phyloP scores from a whole-genome alignment of 2,888 invertebrate genomes.

The Morpho helenor region DNA sequence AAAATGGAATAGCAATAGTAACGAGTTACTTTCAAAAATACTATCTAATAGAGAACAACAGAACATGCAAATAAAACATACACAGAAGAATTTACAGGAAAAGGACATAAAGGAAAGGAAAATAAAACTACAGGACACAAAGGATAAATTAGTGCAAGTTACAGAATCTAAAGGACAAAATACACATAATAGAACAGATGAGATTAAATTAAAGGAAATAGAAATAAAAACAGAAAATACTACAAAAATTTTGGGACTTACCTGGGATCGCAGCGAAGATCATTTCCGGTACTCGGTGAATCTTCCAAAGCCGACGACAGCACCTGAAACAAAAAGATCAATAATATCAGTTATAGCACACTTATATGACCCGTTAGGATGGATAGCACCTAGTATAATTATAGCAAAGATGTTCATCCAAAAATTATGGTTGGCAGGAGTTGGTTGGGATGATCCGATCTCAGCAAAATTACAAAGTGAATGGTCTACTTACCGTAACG shows the following conservation, averaged over 20 bases:
- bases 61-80: no score
- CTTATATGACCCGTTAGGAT: conserved; percentile 15
- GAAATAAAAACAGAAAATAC: not conserved
- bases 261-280: conserved; percentile 9
- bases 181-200: not conserved
- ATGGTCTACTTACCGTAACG: conserved; percentile 23
- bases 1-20: conserved; percentile 27
- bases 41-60: not conserved
- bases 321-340: conserved; percentile 14
- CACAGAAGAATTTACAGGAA: not conserved
- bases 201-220: not conserved
- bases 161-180: not conserved
- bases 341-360: conserved; percentile 21
- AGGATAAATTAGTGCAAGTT: not conserved
- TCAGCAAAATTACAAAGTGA: conserved; percentile 11
- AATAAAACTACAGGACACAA: not conserved
- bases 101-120: not conserved
- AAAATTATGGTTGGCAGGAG: no score
- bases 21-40: conserved; percentile 12
- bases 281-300: conserved; percentile 6
- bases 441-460: conserved; percentile 14
- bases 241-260: conserved; percentile 17
- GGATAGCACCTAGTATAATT: no score
- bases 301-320: not conserved
- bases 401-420: no score